Evolutionary conservation across 2,888 invertebrate genomes (phyloP).

Genomic region (Tubulanus polymorphus): DNA sequence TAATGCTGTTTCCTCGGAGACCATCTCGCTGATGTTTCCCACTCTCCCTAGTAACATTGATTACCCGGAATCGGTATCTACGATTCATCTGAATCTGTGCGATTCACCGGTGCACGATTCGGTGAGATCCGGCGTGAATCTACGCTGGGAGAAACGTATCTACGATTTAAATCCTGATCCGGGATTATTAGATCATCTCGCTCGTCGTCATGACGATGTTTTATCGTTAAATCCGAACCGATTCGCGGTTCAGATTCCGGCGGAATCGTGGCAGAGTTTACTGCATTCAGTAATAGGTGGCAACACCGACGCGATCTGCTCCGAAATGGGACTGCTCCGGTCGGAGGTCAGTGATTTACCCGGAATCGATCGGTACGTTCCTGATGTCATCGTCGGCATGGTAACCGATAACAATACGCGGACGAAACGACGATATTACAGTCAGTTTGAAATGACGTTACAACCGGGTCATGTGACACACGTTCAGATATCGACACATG

Average conservation of each 20-base stretch:
- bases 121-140: conserved; percentile 18
- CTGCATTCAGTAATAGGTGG: conserved; percentile 31
- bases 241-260: conserved; percentile 31
- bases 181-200: not conserved
- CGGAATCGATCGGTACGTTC: conserved; percentile 18
- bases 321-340: conserved; percentile 21
- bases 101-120: conserved; percentile 16
- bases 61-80: too few species aligned
- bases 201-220: not conserved
- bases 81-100: conserved; percentile 28
- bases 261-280: conserved; percentile 36
- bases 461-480: conserved; percentile 24
- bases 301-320: conserved; percentile 25
- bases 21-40: conserved; percentile 9
- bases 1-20: conserved; percentile 25
- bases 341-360: conserved; percentile 22
- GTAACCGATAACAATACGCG: conserved; percentile 10
- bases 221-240: conserved; percentile 29
- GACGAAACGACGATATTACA: conserved; percentile 13
- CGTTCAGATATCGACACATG: conserved; percentile 32
- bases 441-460: conserved; percentile 18
- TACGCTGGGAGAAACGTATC: conserved; percentile 37
- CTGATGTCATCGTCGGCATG: conserved; percentile 30
- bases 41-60: conserved; percentile 16
- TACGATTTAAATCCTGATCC: conserved; percentile 25